Conservation (phyloP, 2,888 invertebrate species). For the Dryocosmus kuriphilus region DNA sequence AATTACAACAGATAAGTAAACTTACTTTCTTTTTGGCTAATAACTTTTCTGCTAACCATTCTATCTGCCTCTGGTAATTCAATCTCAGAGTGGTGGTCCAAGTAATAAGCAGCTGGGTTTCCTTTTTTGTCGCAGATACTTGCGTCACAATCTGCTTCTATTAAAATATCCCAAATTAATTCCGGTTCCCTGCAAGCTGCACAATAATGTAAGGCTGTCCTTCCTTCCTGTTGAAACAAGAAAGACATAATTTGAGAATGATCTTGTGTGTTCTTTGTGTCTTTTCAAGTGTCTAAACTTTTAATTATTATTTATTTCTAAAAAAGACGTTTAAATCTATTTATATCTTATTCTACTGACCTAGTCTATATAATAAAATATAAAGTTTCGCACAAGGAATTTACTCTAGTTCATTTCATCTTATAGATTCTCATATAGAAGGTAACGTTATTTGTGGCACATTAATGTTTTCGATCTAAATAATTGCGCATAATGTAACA, state of each 20-base stretch:
- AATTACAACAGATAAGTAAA: constrained; percentile 38
- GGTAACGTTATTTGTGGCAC: not conserved
- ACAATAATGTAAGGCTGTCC: constrained; percentile 85
- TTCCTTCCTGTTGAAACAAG: constrained; percentile 80
- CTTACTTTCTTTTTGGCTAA: constrained; percentile 70
- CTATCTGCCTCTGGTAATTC: constrained; percentile 78
- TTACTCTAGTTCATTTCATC: not conserved
- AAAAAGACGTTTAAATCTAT: not conserved
- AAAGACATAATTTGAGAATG: not conserved
- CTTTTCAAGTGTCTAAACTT: no score
- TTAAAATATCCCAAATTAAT: constrained; percentile 81
- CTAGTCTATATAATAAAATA: not conserved
- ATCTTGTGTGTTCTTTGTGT: no score
- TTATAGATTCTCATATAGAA: constrained; percentile 7
- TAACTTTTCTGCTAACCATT: constrained; percentile 64
- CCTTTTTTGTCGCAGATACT: constrained; percentile 81
- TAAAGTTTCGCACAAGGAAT: not conserved
- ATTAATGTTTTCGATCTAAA: not conserved
- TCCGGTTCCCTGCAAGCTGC: constrained; percentile 81
- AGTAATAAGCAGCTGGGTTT: constrained; percentile 81
- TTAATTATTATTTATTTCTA: no score
- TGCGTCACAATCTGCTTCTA: constrained; percentile 83
- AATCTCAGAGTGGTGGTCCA: constrained; percentile 79
- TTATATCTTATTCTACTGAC: not conserved
- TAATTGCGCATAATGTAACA: no score